Conservation (phyloP, 2,797 vertebrate genomes). For the Neosilurus mollespiculum region DNA sequence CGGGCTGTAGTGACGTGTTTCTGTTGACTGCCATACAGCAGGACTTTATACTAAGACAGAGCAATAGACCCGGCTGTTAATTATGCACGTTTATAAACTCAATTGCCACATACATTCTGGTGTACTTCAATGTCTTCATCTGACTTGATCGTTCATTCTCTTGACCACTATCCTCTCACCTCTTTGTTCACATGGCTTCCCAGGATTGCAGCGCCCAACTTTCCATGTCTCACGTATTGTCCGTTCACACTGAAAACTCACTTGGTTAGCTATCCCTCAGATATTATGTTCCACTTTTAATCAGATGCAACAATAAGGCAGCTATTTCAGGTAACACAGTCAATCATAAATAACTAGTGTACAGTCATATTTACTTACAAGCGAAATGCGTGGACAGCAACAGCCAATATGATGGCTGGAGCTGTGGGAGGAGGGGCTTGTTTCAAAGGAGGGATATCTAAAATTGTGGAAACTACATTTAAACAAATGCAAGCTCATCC, state of each 20-base stretch:
- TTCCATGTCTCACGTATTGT: constrained; percentile 82
- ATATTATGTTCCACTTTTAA: background rate
- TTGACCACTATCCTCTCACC: constrained; percentile 66
- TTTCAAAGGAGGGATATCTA: constrained; percentile 63
- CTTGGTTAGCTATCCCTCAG: constrained; percentile 5
- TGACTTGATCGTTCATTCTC: too few species aligned
- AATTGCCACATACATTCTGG: too few species aligned
- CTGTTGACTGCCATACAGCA: constrained; percentile 82
- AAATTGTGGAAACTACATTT: constrained; percentile 15
- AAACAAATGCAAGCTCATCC: background rate
- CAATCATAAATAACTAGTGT: background rate
- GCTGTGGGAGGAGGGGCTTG: constrained; percentile 43
- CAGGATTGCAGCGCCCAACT: constrained; percentile 81
- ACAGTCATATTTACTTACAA: constrained; percentile 73
- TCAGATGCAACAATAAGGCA: background rate
- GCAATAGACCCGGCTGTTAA: background rate
- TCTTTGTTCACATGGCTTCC: constrained; percentile 77
- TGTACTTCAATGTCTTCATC: background rate
- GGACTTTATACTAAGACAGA: constrained; percentile 76
- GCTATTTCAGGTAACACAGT: background rate
- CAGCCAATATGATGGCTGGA: constrained; percentile 69
- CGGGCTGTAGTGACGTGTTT: constrained; percentile 74
- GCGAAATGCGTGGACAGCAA: constrained; percentile 74
- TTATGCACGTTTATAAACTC: background rate
- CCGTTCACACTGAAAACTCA: constrained; percentile 71